These are phyloP conservation scores for Spea bombifrons DNA, from an alignment of 2,113 vertebrate species.

Conservation along the genomic window DNA sequence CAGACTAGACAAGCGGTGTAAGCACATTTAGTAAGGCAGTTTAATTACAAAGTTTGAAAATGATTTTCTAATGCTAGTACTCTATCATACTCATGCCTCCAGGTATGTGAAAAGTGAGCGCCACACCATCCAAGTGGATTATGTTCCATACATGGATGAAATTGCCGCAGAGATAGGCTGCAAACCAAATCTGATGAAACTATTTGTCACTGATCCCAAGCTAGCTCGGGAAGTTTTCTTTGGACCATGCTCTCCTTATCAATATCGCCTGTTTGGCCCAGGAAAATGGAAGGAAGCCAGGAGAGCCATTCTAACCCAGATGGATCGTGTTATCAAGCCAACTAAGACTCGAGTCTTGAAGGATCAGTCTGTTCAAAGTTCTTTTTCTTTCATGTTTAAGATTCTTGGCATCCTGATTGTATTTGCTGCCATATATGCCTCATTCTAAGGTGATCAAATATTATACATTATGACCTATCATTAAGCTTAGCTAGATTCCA, in stretches of 20 bases:
- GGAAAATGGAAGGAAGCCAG: conserved; percentile 78
- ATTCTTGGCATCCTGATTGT: conserved; percentile 56
- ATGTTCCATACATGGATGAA: conserved; percentile 73
- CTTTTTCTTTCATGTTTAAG: conserved; percentile 41
- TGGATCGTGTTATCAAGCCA: conserved; percentile 68
- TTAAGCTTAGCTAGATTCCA: no score
- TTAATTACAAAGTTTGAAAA: no score
- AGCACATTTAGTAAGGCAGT: accelerated
- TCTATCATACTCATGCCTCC: conserved; percentile 22
- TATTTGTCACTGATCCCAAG: conserved; percentile 73
- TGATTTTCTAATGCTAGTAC: conserved; percentile 21
- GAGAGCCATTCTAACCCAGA: conserved; percentile 78
- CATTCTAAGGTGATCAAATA: not conserved
- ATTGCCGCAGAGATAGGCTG: conserved; percentile 68
- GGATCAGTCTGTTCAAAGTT: conserved; percentile 13
- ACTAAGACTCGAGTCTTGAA: conserved; percentile 64
- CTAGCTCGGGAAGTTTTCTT: conserved; percentile 69
- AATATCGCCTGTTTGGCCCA: conserved; percentile 75
- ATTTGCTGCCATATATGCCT: conserved; percentile 51
- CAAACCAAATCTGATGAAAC: conserved; percentile 61
- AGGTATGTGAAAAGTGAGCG: conserved; percentile 79
- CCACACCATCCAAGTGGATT: conserved; percentile 78
- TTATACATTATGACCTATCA: no score
- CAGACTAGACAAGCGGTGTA: not conserved
- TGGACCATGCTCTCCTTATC: conserved; percentile 73